Conservation (phyloP, 2,797 vertebrate genomes). For the Cottoperca gobio region DNA sequence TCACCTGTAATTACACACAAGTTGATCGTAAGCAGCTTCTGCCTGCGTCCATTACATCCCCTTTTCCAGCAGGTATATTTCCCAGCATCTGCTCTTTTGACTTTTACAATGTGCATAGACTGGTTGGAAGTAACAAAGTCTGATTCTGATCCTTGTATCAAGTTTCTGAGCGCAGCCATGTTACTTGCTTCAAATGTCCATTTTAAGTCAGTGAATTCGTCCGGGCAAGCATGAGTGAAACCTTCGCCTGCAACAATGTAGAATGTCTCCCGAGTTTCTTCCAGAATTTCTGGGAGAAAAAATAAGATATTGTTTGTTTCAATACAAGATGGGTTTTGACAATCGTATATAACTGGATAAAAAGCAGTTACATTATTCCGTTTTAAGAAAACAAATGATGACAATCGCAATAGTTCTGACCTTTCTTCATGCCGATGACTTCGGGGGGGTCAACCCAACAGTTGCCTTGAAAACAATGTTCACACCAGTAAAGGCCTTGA, state of each 20-base stretch:
- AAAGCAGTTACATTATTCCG: background rate
- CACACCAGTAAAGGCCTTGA: conserved; percentile 71
- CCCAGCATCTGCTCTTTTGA: conserved; percentile 49
- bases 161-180: background rate
- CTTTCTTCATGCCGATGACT: conserved; percentile 47
- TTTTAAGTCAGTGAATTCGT: background rate
- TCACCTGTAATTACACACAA: conserved; percentile 58
- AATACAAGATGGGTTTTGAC: background rate
- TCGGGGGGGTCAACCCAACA: background rate
- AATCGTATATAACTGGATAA: background rate
- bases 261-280: background rate
- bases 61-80: conserved; percentile 59
- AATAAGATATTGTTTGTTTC: background rate
- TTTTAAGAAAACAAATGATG: background rate
- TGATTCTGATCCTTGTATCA: background rate
- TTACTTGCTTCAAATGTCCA: conserved; percentile 55
- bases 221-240: conserved; percentile 39
- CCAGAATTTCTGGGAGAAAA: conserved; percentile 27
- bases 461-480: background rate
- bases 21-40: conserved; percentile 38
- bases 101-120: conserved; percentile 34
- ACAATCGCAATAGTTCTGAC: conserved; percentile 39
- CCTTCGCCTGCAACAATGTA: conserved; percentile 19
- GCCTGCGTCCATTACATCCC: conserved; percentile 5
- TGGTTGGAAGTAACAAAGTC: conserved; percentile 4